These are phyloP conservation scores for Porphyrio hochstetteri DNA, from an alignment of 2,113 vertebrate genomes.

Conservation along the genomic window DNA sequence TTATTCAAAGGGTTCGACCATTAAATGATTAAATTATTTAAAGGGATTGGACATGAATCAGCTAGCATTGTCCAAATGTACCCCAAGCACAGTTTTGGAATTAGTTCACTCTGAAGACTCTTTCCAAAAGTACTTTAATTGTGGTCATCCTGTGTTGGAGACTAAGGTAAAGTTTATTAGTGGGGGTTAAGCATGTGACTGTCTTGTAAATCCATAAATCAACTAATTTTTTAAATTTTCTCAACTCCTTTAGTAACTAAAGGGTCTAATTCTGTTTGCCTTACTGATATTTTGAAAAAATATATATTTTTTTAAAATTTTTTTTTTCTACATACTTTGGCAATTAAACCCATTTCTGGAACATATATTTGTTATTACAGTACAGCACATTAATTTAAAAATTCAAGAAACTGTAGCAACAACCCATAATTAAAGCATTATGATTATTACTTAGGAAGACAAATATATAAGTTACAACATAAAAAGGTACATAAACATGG, in stretches of 20 bases:
- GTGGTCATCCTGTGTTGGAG: not conserved
- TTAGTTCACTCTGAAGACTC: not conserved
- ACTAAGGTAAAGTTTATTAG: not conserved
- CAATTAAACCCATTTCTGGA: not conserved
- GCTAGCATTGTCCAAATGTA: not conserved
- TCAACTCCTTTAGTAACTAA: not conserved
- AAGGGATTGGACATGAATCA: not conserved
- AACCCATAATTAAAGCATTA: not conserved
- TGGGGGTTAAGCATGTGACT: not conserved
- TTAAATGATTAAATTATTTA: conserved; percentile 30
- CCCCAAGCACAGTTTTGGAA: not conserved
- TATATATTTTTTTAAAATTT: not conserved
- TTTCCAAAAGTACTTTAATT: not conserved
- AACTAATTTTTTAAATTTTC: not conserved
- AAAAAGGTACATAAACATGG: not conserved
- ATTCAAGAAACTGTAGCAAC: not conserved
- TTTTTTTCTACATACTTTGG: not conserved
- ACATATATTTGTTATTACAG: not conserved
- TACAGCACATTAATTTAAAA: not conserved
- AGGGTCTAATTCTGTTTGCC: not conserved
- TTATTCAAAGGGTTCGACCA: not conserved
- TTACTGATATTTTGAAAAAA: not conserved
- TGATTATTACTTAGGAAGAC: not conserved
- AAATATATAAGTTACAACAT: not conserved
- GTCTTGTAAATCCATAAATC: not conserved